phyloP scores from a whole-genome alignment of 2,888 invertebrate genomes.

The Dione juno region DNA sequence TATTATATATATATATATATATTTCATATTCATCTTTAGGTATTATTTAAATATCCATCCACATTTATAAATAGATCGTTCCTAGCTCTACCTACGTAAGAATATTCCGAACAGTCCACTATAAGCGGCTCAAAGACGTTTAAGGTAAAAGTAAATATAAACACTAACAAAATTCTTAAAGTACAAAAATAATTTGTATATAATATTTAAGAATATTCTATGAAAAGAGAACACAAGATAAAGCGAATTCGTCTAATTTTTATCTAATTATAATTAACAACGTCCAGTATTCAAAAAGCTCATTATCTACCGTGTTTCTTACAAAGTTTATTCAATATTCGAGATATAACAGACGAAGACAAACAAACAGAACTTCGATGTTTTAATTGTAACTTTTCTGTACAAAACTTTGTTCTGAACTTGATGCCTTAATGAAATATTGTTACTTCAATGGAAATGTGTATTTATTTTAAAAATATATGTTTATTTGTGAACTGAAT shows the following conservation, averaged over 20 bases:
- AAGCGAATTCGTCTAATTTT: not conserved
- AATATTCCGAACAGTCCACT: too few species aligned
- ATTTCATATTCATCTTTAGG: too few species aligned
- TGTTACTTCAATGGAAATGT: conserved; percentile 39
- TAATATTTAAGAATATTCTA: not conserved
- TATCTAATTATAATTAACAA: conserved; percentile 10
- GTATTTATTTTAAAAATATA: conserved; percentile 28
- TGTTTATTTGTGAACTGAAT: conserved; percentile 10
- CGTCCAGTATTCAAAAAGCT: conserved; percentile 19
- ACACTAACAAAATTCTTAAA: too few species aligned
- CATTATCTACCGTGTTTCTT: conserved; percentile 32
- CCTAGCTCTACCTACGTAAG: too few species aligned
- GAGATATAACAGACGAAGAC: conserved; percentile 45
- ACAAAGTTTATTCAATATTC: conserved; percentile 41
- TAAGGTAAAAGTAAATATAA: too few species aligned
- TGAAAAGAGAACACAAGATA: not conserved
- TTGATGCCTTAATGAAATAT: conserved; percentile 48
- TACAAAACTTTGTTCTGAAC: conserved; percentile 49
- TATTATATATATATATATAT: too few species aligned
- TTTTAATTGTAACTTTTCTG: conserved; percentile 59
- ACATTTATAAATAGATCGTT: too few species aligned
- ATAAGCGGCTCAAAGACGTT: too few species aligned
- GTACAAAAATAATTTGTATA: not conserved
- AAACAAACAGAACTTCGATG: conserved; percentile 46
- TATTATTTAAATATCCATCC: too few species aligned